Conservation (phyloP, 2,113 vertebrate genomes). For the Leptobrachium leishanense region DNA sequence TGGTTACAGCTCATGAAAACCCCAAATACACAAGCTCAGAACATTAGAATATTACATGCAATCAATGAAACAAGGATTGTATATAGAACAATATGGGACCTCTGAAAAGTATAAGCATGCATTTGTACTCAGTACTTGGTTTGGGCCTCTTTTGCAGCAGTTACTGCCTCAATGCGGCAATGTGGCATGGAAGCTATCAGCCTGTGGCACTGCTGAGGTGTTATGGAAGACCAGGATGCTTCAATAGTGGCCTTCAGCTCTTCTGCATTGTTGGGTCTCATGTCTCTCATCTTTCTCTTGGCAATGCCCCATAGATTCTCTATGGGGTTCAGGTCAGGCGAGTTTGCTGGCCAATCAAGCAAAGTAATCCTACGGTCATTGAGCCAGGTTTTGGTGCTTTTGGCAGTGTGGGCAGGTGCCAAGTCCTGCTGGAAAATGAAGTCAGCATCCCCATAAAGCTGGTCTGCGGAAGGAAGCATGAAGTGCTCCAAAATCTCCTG, state of each 20-base stretch:
- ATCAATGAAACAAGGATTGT: too few species aligned
- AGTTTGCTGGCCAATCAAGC: not conserved
- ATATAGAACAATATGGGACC: too few species aligned
- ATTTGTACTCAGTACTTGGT: conserved; percentile 1
- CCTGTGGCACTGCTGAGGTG: conserved; percentile 4
- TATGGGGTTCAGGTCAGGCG: not conserved
- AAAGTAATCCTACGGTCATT: not conserved
- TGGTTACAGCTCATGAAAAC: too few species aligned
- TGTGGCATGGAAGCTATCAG: not conserved
- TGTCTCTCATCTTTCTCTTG: not conserved
- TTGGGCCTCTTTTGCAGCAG: not conserved
- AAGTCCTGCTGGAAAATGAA: not conserved
- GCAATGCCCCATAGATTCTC: not conserved
- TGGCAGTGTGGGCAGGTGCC: not conserved
- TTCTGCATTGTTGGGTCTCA: conserved; percentile 3
- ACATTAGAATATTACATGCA: too few species aligned
- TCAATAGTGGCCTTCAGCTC: not conserved
- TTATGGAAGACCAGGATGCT: conserved; percentile 8
- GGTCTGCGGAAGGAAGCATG: conserved; percentile 40
- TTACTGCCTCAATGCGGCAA: not conserved
- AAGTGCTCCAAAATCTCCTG: conserved; percentile 42
- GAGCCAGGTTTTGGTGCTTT: not conserved
- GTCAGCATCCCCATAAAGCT: not conserved
- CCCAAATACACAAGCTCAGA: too few species aligned
- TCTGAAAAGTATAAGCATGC: too few species aligned